A percentile compares a stretch with the other conserved stretches of the same genome.
phyloP scores from a whole-genome alignment of 2,888 invertebrate genomes.

The Acleris literana region DNA sequence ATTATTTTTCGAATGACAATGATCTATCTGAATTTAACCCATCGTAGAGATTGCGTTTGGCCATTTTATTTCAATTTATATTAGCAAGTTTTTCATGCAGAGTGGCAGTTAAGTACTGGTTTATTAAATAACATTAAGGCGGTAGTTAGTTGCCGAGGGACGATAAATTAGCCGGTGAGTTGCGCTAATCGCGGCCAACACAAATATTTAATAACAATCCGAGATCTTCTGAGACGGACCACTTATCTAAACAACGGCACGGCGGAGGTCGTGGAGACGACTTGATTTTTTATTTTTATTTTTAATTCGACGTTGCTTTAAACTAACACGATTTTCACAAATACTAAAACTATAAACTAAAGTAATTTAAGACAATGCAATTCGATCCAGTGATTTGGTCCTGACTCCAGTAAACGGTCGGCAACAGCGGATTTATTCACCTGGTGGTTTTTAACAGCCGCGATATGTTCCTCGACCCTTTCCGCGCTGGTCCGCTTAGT shows the following conservation, averaged over 20 bases:
- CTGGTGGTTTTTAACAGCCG: no score
- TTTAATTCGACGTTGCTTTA: no score
- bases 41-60: not conserved
- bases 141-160: conserved; percentile 46
- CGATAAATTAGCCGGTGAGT: conserved; percentile 78
- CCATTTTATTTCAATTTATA: conserved; percentile 19
- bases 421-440: no score
- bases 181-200: conserved; percentile 81
- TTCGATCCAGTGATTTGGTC: no score
- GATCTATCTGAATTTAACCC: not conserved
- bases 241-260: conserved; percentile 76
- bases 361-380: no score
- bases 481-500: no score
- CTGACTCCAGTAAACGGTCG: no score
- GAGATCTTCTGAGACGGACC: conserved; percentile 75
- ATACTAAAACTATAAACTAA: no score
- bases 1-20: no score
- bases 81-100: conserved; percentile 11
- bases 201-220: conserved; percentile 84
- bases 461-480: no score
- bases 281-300: not conserved
- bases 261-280: conserved; percentile 50
- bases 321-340: no score
- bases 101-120: conserved; percentile 23
- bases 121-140: conserved; percentile 31